These are phyloP conservation scores for Lepidochitona cinerea DNA, from an alignment of 2,888 invertebrate genomes.

Conservation along the genomic window DNA sequence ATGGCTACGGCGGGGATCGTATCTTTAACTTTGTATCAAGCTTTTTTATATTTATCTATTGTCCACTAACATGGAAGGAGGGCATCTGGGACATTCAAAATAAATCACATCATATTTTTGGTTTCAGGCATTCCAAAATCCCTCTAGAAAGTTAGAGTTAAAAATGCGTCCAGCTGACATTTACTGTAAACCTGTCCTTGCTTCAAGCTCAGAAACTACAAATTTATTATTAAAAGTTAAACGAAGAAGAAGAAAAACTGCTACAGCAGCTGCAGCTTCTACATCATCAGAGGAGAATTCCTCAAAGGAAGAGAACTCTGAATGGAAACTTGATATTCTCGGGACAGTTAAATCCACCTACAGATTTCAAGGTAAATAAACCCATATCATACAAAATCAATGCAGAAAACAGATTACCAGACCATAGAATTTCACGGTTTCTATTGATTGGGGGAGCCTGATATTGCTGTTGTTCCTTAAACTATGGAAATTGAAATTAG, in stretches of 20 bases:
- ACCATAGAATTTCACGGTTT: too few species aligned
- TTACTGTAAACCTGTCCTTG: constrained; percentile 83
- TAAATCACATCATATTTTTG: too few species aligned
- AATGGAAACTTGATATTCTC: constrained; percentile 65
- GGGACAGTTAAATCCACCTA: constrained; percentile 69
- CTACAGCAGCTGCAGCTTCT: constrained; percentile 22
- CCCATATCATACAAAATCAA: too few species aligned
- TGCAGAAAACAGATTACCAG: too few species aligned
- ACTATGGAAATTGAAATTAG: too few species aligned
- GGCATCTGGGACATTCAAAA: too few species aligned
- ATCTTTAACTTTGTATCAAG: too few species aligned
- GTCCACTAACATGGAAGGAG: too few species aligned
- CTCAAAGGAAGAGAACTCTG: constrained; percentile 29
- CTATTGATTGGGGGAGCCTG: too few species aligned
- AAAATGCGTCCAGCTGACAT: constrained; percentile 86
- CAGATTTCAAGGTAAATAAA: constrained; percentile 71
- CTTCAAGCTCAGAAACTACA: constrained; percentile 78
- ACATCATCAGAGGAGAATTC: neutral
- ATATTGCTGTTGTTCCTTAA: too few species aligned
- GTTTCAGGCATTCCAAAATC: neutral
- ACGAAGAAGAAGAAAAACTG: constrained; percentile 73
- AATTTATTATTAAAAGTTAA: constrained; percentile 82
- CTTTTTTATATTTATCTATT: too few species aligned
- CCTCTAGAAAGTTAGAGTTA: constrained; percentile 73
- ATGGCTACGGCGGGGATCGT: too few species aligned